Percentiles rank a stretch among this genome's conserved stretches.
These are phyloP conservation scores for Pseudorhiza aurosa DNA, from an alignment of 30 jellyfish, hydroid and myxozoan genomes.

Conservation along the genomic window DNA sequence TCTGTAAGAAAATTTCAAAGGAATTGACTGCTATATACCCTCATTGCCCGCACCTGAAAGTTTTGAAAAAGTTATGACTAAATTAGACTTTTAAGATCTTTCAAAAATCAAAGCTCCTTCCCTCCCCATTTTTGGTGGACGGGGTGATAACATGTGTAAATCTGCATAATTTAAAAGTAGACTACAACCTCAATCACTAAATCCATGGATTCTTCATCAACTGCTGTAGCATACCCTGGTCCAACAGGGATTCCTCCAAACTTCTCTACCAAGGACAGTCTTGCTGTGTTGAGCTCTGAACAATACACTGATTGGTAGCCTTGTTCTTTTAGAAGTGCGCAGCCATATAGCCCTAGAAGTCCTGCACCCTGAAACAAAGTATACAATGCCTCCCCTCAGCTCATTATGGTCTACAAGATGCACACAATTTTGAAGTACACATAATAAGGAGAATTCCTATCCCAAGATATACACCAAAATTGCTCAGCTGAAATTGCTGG, in stretches of 20 bases:
- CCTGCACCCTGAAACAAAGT: constrained; percentile 61
- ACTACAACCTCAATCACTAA: constrained; percentile 55
- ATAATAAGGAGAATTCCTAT: background rate
- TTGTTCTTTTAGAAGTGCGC: constrained; percentile 48
- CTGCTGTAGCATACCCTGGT: background rate
- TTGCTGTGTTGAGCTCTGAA: constrained; percentile 43
- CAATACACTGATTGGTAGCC: constrained; percentile 45
- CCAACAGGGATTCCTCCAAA: constrained; percentile 56
- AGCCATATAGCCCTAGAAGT: constrained; percentile 59
- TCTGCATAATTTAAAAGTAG: too few relatives aligned
- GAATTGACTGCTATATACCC: too few relatives aligned
- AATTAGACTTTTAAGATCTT: too few relatives aligned
- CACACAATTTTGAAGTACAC: background rate
- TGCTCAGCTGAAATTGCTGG: too few relatives aligned
- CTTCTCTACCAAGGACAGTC: constrained; percentile 29
- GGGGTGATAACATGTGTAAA: too few relatives aligned
- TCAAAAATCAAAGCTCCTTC: too few relatives aligned
- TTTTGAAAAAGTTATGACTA: too few relatives aligned
- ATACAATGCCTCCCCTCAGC: background rate
- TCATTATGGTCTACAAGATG: background rate
- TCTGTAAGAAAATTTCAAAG: too few relatives aligned
- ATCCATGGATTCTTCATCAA: constrained; percentile 32
- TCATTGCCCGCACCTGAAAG: too few relatives aligned
- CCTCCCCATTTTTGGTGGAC: too few relatives aligned
- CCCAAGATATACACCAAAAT: too few relatives aligned